phyloP scores from a whole-genome alignment of 1,140 invertebrate genomes.

The Lerema accius region DNA sequence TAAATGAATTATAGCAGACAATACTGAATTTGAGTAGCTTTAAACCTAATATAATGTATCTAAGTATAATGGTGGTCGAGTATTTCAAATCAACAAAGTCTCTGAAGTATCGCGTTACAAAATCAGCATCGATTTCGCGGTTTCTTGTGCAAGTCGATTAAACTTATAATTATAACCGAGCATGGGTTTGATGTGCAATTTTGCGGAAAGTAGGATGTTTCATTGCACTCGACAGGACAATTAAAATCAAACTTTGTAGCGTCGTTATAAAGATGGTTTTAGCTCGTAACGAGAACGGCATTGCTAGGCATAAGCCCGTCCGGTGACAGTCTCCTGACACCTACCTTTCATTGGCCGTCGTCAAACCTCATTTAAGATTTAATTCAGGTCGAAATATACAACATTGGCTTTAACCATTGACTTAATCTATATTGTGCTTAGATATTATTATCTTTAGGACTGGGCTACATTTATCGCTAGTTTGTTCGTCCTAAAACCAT shows the following conservation, averaged over 20 bases:
- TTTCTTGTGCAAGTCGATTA: slow-evolving; percentile 30
- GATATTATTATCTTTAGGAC: too few species aligned
- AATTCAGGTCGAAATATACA: too few species aligned
- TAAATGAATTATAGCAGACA: too few species aligned
- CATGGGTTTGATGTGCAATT: slow-evolving; percentile 48
- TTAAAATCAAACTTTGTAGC: slow-evolving; percentile 4
- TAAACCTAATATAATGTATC: too few species aligned
- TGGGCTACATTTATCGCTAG: too few species aligned
- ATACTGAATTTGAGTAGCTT: too few species aligned
- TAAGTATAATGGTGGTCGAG: not conserved
- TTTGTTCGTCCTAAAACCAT: too few species aligned
- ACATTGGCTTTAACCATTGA: too few species aligned
- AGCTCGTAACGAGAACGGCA: not conserved
- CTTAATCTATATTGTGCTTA: too few species aligned
- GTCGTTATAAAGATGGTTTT: not conserved
- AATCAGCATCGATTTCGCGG: slow-evolving; percentile 20
- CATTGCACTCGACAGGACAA: not conserved
- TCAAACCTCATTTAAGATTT: slow-evolving; percentile 24
- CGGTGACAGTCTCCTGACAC: slow-evolving; percentile 37
- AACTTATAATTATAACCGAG: slow-evolving; percentile 41
- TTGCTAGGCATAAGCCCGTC: slow-evolving; percentile 24
- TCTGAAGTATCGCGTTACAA: slow-evolving; percentile 20
- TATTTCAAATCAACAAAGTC: slow-evolving; percentile 10
- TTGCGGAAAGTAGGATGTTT: slow-evolving; percentile 41
- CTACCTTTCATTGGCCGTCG: slow-evolving; percentile 38